Conservation (phyloP, 2,888 invertebrate species). For the Drosophila hamatofila region DNA sequence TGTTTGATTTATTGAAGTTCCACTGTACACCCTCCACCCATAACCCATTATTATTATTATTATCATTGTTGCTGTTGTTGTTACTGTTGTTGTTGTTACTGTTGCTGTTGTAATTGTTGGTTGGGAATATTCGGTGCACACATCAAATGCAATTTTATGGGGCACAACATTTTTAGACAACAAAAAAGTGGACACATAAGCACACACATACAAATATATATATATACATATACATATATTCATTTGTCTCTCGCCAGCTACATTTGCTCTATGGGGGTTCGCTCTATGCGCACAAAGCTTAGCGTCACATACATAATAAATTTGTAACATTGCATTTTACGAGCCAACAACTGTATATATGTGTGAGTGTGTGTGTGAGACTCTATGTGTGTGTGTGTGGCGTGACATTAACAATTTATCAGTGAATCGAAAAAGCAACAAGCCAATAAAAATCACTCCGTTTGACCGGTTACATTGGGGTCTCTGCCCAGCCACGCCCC, state of each 20-base stretch:
- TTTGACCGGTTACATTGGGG: constrained; percentile 75
- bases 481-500: constrained; percentile 9
- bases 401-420: constrained; percentile 78
- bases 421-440: constrained; percentile 79
- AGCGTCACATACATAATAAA: constrained; percentile 79
- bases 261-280: constrained; percentile 7
- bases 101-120: constrained; percentile 17
- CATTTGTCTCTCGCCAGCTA: constrained; percentile 8
- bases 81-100: not conserved
- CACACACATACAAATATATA: not conserved
- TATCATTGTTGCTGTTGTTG: not conserved
- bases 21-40: not conserved
- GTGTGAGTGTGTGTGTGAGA: constrained; percentile 37
- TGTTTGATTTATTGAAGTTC: constrained; percentile 52
- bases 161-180: constrained; percentile 43
- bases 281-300: constrained; percentile 65
- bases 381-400: constrained; percentile 41
- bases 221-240: not conserved
- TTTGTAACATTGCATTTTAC: constrained; percentile 75
- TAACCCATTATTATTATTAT: not conserved
- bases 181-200: constrained; percentile 9
- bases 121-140: constrained; percentile 51
- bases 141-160: constrained; percentile 57
- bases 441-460: constrained; percentile 79
- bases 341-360: constrained; percentile 28